Base-by-base conservation (phyloP, 2,113 vertebrate species). In the Spea bombifrons region DNA sequence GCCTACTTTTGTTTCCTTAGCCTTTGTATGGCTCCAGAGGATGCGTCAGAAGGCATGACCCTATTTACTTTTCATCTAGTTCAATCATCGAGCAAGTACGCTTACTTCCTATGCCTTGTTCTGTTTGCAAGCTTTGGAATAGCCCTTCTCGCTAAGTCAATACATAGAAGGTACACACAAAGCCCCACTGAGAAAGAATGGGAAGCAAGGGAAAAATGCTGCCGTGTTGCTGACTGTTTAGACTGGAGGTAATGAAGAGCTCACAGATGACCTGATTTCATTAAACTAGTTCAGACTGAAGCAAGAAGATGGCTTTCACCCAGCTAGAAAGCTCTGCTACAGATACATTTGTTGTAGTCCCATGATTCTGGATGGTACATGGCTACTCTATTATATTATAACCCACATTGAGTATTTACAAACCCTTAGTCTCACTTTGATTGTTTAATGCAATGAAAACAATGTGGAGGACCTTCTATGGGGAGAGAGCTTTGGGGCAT, bases 181-280 rank as follows among this genome's bases (percentile, higher is more conserved):
- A 88, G 89, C 84, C 86, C 78, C 65, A 80, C 78, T 74, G 71
- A 67, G 88, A 87, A 88, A 86, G 86, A 86, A 89, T 79, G 86
- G 82, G 89, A 90, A 87, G 88, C 89, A 83, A 85, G 82, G 88
- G 89, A 88, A 88, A 83, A 81, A 82, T 88, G 83, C 87, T 86
- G 88, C 88, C 87, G 84, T 82, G 80, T 86, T 90, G 87, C 86
- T 88, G 82, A 84, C 90, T 93, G 93, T 95, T 95, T 95, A 94
- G 92, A 92, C 94, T 93, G 92, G 90, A 91, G 91, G 88, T 94
- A 94, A 95, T 95, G 94, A 95, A 94, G 94, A 95, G 93, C 92
- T 94, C 94, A 93, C 92, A 92, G 92, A 92, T 94, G 94, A 95
- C 93, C 94, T 93, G 91, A 94, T 95, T 94, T 91, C 86, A 89